Conservation (phyloP, 2,113 vertebrate species). For the Pongo pygmaeus region DNA sequence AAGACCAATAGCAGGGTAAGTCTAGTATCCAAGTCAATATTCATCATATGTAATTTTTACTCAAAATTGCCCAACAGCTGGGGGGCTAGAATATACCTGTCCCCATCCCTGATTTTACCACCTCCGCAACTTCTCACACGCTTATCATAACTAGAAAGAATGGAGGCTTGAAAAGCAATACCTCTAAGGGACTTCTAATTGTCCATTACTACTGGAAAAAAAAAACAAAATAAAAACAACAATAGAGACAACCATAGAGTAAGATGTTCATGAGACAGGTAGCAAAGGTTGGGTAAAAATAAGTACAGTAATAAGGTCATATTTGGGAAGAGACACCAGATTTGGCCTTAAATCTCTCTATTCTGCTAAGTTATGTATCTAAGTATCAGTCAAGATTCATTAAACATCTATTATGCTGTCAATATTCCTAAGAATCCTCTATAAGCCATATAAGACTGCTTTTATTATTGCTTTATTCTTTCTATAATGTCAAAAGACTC, state of each 20-base stretch:
- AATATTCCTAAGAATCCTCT: not conserved
- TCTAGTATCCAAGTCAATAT: not conserved
- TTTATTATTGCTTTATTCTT: not conserved
- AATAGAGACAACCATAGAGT: not conserved
- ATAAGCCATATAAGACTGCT: accelerated
- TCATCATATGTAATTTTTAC: not conserved
- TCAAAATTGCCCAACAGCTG: not conserved
- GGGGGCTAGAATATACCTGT: not conserved
- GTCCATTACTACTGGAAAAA: not conserved
- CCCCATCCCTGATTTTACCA: not conserved
- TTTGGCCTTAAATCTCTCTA: not conserved
- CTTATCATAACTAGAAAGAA: not conserved
- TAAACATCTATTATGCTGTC: not conserved
- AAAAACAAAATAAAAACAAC: not conserved
- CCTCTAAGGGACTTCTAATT: not conserved
- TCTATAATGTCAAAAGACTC: not conserved
- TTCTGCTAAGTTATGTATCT: not conserved
- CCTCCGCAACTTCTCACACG: not conserved
- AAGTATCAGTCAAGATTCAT: not conserved
- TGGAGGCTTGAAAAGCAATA: not conserved
- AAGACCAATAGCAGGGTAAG: not conserved
- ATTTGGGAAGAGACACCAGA: not conserved
- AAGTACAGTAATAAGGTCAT: not conserved
- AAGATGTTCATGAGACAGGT: not conserved
- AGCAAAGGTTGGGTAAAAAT: not conserved